Conservation (phyloP, 2,797 vertebrate genomes). For the Cygnus olor region DNA sequence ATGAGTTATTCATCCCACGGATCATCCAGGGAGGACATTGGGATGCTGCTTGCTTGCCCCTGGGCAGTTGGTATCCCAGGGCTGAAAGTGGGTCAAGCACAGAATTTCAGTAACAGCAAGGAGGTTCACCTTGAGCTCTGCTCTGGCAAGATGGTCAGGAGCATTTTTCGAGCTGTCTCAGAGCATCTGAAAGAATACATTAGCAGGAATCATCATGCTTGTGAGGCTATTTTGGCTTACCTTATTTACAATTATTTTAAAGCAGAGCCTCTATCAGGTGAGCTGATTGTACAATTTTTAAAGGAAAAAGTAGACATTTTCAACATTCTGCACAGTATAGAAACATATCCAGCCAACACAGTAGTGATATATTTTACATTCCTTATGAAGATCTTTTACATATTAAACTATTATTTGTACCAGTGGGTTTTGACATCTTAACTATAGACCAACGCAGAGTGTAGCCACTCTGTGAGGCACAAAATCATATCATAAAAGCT, state of each 20-base stretch:
- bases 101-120: background rate
- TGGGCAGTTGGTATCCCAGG: background rate
- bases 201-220: background rate
- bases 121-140: background rate
- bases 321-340: background rate
- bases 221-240: background rate
- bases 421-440: background rate
- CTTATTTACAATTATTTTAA: background rate
- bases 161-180: background rate
- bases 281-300: background rate
- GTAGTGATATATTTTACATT: background rate
- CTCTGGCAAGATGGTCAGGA: background rate
- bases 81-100: background rate
- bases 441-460: background rate
- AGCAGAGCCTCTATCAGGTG: background rate
- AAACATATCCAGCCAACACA: no score
- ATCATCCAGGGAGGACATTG: background rate
- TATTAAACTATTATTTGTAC: conserved; percentile 17
- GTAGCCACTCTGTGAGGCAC: background rate
- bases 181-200: background rate
- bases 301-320: background rate
- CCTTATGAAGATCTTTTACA: conserved; percentile 10
- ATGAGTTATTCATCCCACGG: background rate
- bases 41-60: background rate
- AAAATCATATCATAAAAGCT: background rate